Evolutionary conservation across 1,140 invertebrate species (phyloP).

Genomic region (Drosophila guanche): DNA sequence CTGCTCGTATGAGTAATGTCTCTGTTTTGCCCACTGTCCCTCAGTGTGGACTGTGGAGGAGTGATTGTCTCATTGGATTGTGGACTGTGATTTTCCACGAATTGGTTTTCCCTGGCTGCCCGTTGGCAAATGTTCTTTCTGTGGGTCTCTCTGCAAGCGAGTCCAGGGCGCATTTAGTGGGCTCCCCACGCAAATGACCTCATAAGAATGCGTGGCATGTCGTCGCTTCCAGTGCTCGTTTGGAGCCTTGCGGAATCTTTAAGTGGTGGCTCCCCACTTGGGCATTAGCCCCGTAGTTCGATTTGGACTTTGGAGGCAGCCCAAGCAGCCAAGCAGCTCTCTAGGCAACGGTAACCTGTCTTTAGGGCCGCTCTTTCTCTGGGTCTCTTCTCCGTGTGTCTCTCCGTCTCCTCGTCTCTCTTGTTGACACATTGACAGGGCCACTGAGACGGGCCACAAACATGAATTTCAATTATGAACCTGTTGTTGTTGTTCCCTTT

Average conservation of each 20-base stretch:
- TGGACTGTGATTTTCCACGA: constrained; percentile 58
- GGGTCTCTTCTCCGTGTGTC: no score
- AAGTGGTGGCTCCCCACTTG: constrained; percentile 48
- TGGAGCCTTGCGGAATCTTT: constrained; percentile 70
- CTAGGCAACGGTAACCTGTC: constrained; percentile 43
- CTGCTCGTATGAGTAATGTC: constrained; percentile 68
- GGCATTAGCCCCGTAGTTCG: constrained; percentile 21
- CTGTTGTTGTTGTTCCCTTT: constrained; percentile 45
- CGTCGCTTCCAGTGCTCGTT: constrained; percentile 12
- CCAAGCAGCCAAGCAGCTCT: constrained; percentile 4
- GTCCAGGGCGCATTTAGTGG: constrained; percentile 69
- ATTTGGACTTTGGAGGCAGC: constrained; percentile 54
- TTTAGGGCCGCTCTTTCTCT: constrained; percentile 3
- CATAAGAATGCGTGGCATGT: constrained; percentile 77
- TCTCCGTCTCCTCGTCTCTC: background rate
- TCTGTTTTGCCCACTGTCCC: constrained; percentile 12
- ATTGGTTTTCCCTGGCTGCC: constrained; percentile 50
- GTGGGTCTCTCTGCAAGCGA: constrained; percentile 1
- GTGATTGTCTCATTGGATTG: constrained; percentile 1
- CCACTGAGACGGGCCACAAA: constrained; percentile 53
- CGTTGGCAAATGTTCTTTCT: constrained; percentile 28
- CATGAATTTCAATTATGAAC: constrained; percentile 81
- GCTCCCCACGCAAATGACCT: constrained; percentile 81
- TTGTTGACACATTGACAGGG: constrained; percentile 59
- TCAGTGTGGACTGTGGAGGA: background rate